phyloP scores from a whole-genome alignment of 1,140 invertebrate genomes.

The Eumaeus atala region DNA sequence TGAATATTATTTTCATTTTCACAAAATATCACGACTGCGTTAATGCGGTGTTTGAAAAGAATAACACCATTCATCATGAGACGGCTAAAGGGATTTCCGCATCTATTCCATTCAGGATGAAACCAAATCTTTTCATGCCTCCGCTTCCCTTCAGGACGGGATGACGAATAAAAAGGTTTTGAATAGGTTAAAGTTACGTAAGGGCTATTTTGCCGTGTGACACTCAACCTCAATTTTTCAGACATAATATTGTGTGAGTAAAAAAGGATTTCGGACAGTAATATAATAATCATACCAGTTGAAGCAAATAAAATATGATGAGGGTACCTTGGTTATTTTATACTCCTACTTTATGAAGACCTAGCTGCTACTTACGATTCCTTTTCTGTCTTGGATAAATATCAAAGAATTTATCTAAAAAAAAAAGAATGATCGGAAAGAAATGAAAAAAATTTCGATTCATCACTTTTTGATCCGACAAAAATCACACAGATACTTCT shows the following conservation, averaged over 20 bases:
- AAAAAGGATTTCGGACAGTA: too few species aligned
- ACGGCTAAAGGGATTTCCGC: constrained; percentile 54
- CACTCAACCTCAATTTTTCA: constrained; percentile 28
- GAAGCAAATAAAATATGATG: too few species aligned
- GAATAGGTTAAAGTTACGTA: constrained; percentile 22
- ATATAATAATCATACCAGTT: too few species aligned
- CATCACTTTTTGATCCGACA: too few species aligned
- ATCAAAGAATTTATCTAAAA: too few species aligned
- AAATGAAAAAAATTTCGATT: too few species aligned
- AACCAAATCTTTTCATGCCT: constrained; percentile 56
- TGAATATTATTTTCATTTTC: background rate
- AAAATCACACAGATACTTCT: too few species aligned
- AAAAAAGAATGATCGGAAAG: too few species aligned
- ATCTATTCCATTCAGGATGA: constrained; percentile 42
- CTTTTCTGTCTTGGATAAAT: too few species aligned
- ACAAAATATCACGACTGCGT: constrained; percentile 33
- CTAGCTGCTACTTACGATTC: too few species aligned
- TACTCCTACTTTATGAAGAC: too few species aligned
- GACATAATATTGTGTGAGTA: constrained; percentile 15
- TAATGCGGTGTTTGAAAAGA: constrained; percentile 49
- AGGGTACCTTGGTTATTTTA: too few species aligned
- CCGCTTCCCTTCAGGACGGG: constrained; percentile 31
- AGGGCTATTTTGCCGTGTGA: constrained; percentile 19
- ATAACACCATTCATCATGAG: constrained; percentile 57
- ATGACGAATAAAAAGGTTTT: constrained; percentile 33